A percentile compares a stretch with the other conserved stretches of the same genome.
Evolutionary conservation across 2,113 vertebrate species (phyloP).

Genomic region (Ictidomys tridecemlineatus): DNA sequence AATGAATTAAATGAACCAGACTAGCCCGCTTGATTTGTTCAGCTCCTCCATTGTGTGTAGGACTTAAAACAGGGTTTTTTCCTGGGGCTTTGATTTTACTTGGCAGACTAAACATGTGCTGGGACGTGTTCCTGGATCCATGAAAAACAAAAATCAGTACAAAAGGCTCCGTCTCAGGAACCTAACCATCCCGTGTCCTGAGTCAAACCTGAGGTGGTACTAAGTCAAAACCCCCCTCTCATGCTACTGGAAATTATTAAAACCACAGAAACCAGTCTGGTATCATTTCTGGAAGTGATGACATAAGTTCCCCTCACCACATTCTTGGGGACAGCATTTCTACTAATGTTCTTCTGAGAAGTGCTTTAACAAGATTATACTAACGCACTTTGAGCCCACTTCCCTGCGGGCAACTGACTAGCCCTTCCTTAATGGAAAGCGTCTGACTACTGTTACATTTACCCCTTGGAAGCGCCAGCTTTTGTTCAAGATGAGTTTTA

Average conservation of each 20-base stretch:
- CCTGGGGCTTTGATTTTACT: conserved; percentile 50
- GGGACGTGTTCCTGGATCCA: background rate
- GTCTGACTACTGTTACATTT: background rate
- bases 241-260: background rate
- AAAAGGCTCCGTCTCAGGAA: background rate
- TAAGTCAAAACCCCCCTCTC: background rate
- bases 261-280: conserved; percentile 35
- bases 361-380: background rate
- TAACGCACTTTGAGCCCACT: background rate
- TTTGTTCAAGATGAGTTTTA: background rate
- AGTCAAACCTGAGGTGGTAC: background rate
- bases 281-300: conserved; percentile 15
- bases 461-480: background rate
- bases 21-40: background rate
- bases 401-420: background rate
- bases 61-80: background rate
- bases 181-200: background rate
- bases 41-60: background rate
- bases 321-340: background rate
- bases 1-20: background rate
- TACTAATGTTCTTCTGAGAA: conserved; percentile 14
- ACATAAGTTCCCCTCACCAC: fast-evolving
- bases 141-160: background rate
- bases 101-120: background rate
- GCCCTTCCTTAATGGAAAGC: background rate